These are phyloP conservation scores for Zosterops japonicus DNA, from an alignment of 2,113 vertebrate species.

Conservation along the genomic window DNA sequence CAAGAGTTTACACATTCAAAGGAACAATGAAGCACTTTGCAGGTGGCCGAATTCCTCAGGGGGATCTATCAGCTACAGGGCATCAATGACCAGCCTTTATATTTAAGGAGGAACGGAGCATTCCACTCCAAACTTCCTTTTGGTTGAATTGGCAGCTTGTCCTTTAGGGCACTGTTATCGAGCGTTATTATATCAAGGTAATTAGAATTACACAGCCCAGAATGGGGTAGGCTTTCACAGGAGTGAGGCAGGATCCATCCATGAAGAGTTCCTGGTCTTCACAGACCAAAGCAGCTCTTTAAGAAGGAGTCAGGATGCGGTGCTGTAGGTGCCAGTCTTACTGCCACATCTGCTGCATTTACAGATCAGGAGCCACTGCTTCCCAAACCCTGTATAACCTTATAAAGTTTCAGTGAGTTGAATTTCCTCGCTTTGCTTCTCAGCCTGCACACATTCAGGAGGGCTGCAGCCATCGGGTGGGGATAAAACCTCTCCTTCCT, in stretches of 20 bases:
- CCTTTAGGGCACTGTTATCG: neutral
- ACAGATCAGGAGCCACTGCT: neutral
- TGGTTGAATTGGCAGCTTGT: neutral
- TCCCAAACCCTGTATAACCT: neutral
- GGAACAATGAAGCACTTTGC: neutral
- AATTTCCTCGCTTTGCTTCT: neutral
- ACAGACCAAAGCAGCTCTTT: neutral
- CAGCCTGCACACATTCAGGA: neutral
- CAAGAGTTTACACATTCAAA: neutral
- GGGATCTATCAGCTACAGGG: neutral
- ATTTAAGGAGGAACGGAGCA: neutral
- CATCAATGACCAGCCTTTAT: neutral
- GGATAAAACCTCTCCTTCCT: neutral
- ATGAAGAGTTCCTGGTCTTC: neutral
- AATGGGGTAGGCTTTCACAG: neutral
- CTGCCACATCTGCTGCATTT: neutral
- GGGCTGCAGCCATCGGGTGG: neutral
- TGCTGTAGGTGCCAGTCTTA: neutral
- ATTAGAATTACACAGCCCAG: neutral
- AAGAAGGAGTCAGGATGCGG: neutral
- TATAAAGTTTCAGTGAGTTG: neutral
- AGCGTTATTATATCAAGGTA: neutral
- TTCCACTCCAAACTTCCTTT: neutral
- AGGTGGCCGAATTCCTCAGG: conserved; percentile 22
- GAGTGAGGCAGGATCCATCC: neutral